Evolutionary conservation across 2,113 vertebrate species (phyloP).

Genomic region (Octodon degus): DNA sequence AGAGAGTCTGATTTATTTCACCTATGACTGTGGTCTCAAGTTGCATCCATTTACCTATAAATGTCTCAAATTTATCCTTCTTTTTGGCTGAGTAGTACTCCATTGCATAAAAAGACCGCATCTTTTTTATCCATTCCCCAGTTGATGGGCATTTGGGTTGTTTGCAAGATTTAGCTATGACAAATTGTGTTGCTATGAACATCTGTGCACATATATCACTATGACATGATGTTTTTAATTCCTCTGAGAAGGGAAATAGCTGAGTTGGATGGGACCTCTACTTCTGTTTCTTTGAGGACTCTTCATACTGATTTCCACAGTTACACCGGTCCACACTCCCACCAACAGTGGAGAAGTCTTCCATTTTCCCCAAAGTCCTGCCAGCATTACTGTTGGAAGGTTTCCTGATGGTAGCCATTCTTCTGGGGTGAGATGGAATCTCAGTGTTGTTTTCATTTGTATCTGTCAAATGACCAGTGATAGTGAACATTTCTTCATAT

Average conservation of each 20-base stretch:
- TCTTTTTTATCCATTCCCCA: not conserved
- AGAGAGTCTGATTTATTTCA: not conserved
- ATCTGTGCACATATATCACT: not conserved
- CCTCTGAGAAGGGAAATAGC: not conserved
- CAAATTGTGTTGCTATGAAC: not conserved
- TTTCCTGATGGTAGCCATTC: not conserved
- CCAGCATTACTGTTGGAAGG: not conserved
- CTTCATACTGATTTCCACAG: not conserved
- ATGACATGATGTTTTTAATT: not conserved
- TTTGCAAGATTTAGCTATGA: not conserved
- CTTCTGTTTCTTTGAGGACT: not conserved
- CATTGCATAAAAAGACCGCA: not conserved
- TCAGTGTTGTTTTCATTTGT: not conserved
- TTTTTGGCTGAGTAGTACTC: not conserved
- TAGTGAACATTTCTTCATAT: not conserved
- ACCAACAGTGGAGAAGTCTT: not conserved
- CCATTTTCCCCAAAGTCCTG: not conserved
- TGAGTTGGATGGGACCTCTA: not conserved
- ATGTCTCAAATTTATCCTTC: not conserved
- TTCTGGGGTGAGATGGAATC: not conserved
- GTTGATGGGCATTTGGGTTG: not conserved
- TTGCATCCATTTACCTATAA: not conserved
- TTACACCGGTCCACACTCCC: not conserved
- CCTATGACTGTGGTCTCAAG: not conserved
- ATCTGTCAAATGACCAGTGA: not conserved